Conservation (phyloP, 2,797 vertebrate species). For the Anguilla marmorata region DNA sequence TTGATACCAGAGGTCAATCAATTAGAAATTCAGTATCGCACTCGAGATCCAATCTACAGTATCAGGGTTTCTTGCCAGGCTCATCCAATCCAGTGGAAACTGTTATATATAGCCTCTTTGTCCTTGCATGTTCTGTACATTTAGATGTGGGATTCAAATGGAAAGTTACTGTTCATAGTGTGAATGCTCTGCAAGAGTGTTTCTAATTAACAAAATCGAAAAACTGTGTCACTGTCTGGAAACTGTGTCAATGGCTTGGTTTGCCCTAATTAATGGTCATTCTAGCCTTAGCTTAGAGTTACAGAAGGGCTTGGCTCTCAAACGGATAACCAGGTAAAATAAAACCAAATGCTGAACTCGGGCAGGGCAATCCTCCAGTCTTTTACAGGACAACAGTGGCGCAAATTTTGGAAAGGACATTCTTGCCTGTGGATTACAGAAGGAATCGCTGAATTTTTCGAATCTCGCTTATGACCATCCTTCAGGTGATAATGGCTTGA, state of each 20-base stretch:
- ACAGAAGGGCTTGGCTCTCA: conserved; percentile 64
- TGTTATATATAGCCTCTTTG: conserved; percentile 40
- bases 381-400: conserved; percentile 19
- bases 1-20: conserved; percentile 28
- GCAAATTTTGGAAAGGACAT: conserved; percentile 5
- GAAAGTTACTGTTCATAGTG: neutral
- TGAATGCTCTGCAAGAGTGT: neutral
- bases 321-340: conserved; percentile 59
- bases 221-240: conserved; percentile 68
- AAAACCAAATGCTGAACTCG: conserved; percentile 57
- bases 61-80: conserved; percentile 49
- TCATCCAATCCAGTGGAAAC: conserved; percentile 58
- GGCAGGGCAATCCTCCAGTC: conserved; percentile 21
- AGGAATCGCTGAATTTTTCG: neutral
- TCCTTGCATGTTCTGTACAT: conserved; percentile 1
- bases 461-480: neutral
- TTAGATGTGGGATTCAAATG: neutral
- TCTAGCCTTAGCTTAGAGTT: conserved; percentile 80
- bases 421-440: conserved; percentile 13
- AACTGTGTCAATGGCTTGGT: conserved; percentile 69
- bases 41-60: conserved; percentile 52
- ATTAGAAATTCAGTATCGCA: conserved; percentile 16
- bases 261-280: conserved; percentile 82
- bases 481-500: neutral
- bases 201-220: conserved; percentile 69